Conservation (phyloP, 1,140 invertebrate species). For the Pomacea maculata region DNA sequence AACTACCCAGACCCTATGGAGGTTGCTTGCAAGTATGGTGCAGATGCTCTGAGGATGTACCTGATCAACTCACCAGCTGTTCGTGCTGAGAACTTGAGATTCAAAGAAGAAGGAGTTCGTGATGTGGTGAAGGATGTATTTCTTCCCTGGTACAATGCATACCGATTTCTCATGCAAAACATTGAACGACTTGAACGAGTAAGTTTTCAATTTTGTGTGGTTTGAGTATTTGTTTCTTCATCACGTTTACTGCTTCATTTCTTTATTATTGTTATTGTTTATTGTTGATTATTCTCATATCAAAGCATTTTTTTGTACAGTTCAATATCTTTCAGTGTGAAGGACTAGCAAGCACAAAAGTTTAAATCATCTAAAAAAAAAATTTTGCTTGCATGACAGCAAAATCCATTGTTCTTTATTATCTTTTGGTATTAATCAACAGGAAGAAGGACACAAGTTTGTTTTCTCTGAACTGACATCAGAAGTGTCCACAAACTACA, state of each 20-base stretch:
- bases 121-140: slow-evolving; percentile 98
- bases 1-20: slow-evolving; percentile 98
- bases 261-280: background rate
- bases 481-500: slow-evolving; percentile 77
- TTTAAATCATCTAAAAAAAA: background rate
- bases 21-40: slow-evolving; percentile 92
- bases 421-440: slow-evolving; percentile 33
- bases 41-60: slow-evolving; percentile 95
- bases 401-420: background rate
- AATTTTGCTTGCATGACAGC: no score
- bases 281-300: background rate
- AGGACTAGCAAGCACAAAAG: background rate
- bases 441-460: slow-evolving; percentile 71
- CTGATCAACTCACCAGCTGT: slow-evolving; percentile 99
- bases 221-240: no score
- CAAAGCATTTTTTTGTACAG: background rate
- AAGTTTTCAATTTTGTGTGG: slow-evolving; percentile 13
- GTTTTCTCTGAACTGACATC: slow-evolving; percentile 62
- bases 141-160: slow-evolving; percentile 99
- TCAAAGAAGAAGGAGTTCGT: slow-evolving; percentile 96
- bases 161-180: slow-evolving; percentile 87
- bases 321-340: background rate
- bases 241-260: background rate
- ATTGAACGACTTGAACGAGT: slow-evolving; percentile 83
- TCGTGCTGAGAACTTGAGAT: slow-evolving; percentile 92